Percentiles rank a stretch among this genome's conserved stretches.
phyloP scores from a whole-genome alignment of 2,888 invertebrate species.

The Leptopilina myrica region DNA sequence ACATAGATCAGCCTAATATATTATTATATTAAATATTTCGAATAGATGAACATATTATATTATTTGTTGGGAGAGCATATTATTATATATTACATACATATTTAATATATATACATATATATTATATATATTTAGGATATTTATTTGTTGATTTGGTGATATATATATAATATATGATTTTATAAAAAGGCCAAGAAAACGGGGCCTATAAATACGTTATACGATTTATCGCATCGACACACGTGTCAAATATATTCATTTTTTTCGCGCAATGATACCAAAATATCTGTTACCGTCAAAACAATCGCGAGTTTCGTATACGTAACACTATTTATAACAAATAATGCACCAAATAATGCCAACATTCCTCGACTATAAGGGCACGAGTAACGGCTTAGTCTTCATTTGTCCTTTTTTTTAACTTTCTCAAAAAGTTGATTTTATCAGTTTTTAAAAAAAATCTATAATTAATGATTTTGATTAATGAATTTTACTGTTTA shows the following conservation, averaged over 20 bases:
- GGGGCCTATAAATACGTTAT: constrained; percentile 51
- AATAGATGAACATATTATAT: constrained; percentile 63
- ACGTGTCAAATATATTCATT: not conserved
- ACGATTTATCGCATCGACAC: constrained; percentile 46
- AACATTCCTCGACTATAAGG: constrained; percentile 28
- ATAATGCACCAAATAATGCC: constrained; percentile 19
- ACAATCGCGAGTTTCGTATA: constrained; percentile 34
- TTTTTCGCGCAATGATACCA: constrained; percentile 30
- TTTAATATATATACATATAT: constrained; percentile 64
- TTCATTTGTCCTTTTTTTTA: not conserved
- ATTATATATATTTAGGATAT: constrained; percentile 74
- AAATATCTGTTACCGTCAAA: constrained; percentile 19
- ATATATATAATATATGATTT: constrained; percentile 63
- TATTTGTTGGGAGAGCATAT: constrained; percentile 75
- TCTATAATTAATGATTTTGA: too few species aligned
- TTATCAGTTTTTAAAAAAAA: not conserved
- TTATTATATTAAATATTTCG: constrained; percentile 60
- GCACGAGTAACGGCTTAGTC: constrained; percentile 20
- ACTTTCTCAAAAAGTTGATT: not conserved
- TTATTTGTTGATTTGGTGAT: constrained; percentile 75
- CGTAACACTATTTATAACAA: constrained; percentile 19
- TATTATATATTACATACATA: constrained; percentile 66
- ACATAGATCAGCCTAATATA: constrained; percentile 70
- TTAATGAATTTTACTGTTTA: too few species aligned
- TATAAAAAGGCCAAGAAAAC: constrained; percentile 55